Conservation (phyloP, 2,888 invertebrate species). For the Drosophila recens region DNA sequence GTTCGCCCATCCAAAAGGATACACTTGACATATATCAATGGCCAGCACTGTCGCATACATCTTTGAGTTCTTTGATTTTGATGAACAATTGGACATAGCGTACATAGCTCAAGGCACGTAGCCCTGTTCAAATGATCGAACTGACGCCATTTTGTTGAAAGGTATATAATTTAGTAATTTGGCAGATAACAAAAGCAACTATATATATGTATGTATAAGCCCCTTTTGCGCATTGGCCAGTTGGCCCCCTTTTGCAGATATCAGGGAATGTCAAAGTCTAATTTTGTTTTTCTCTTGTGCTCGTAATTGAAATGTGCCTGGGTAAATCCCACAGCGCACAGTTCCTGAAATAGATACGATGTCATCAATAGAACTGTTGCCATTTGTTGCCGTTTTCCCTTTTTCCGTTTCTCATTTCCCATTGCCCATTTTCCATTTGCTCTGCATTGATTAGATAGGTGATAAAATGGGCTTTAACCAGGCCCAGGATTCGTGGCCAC, state of each 20-base stretch:
- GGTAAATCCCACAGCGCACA: constrained; percentile 55
- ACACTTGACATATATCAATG: constrained; percentile 64
- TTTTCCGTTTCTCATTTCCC: constrained; percentile 2
- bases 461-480: constrained; percentile 51
- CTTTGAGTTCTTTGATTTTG: constrained; percentile 6
- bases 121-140: constrained; percentile 24
- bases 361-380: constrained; percentile 61
- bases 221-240: constrained; percentile 51
- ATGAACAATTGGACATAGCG: not conserved
- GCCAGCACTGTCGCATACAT: constrained; percentile 5
- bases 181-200: constrained; percentile 26
- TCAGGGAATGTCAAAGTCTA: constrained; percentile 72
- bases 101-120: constrained; percentile 63
- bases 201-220: constrained; percentile 38
- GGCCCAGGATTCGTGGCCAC: constrained; percentile 23
- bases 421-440: constrained; percentile 30
- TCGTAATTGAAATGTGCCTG: constrained; percentile 69
- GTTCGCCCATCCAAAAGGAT: constrained; percentile 76
- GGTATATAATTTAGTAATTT: constrained; percentile 2
- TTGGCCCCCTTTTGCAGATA: constrained; percentile 39
- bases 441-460: constrained; percentile 54
- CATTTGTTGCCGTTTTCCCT: constrained; percentile 19
- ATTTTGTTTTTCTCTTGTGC: constrained; percentile 57
- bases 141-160: constrained; percentile 69
- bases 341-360: constrained; percentile 64